phyloP scores from a whole-genome alignment of 2,113 vertebrate genomes.

The Ciconia stormi region DNA sequence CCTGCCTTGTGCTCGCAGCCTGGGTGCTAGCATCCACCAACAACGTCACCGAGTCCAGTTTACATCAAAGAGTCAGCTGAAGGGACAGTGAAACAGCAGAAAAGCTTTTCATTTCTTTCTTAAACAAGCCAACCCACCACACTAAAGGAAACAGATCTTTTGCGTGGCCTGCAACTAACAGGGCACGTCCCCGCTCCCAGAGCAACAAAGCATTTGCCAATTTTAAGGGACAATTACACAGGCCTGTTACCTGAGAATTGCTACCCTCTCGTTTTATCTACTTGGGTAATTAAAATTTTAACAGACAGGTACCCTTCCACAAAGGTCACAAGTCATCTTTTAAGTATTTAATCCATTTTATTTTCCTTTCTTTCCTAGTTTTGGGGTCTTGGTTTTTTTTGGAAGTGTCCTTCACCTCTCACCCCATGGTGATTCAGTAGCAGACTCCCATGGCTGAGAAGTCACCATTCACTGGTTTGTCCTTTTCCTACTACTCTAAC shows the following conservation, averaged over 20 bases:
- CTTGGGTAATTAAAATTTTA: neutral
- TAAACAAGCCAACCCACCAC: neutral
- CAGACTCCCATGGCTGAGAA: neutral
- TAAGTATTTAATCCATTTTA: neutral
- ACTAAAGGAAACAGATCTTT: neutral
- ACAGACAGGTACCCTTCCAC: neutral
- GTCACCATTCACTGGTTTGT: neutral
- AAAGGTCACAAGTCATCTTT: neutral
- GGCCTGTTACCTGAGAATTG: neutral
- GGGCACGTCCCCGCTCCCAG: accelerated
- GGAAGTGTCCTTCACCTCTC: neutral
- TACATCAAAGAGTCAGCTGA: neutral
- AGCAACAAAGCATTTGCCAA: neutral
- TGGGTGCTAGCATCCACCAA: neutral
- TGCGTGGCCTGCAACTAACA: neutral
- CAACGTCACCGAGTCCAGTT: accelerated
- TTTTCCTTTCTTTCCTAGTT: neutral
- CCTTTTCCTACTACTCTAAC: neutral
- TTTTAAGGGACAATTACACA: neutral
- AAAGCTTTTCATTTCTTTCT: neutral
- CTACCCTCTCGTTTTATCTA: neutral
- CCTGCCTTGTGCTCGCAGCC: neutral
- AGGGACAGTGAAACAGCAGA: neutral
- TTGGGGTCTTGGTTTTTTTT: neutral
- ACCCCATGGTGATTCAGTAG: neutral